Conservation (phyloP, 2,888 invertebrate species). For the Hedya salicella region DNA sequence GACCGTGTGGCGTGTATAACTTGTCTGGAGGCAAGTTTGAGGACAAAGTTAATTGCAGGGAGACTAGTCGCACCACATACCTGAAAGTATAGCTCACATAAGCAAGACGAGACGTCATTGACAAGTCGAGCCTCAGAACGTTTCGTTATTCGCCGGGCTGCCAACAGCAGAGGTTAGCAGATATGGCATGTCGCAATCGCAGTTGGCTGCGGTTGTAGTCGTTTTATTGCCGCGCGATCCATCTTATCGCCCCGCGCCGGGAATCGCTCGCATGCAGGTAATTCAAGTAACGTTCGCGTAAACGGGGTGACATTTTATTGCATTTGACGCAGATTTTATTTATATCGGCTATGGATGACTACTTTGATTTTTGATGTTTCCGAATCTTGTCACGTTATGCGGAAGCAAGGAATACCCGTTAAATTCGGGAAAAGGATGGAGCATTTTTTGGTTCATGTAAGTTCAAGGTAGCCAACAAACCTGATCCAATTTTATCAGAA, state of each 20-base stretch:
- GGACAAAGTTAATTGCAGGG: slow-evolving; percentile 36
- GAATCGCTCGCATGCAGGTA: slow-evolving; percentile 39
- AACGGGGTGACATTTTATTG: slow-evolving; percentile 40
- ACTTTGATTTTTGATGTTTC: slow-evolving; percentile 11
- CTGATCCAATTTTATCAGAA: too few species aligned
- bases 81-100: slow-evolving; percentile 7
- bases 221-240: slow-evolving; percentile 56
- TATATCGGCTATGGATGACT: slow-evolving; percentile 21
- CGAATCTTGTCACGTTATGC: slow-evolving; percentile 19
- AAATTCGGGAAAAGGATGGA: not conserved
- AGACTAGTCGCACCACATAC: slow-evolving; percentile 9
- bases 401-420: slow-evolving; percentile 5
- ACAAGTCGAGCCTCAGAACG: slow-evolving; percentile 17
- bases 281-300: slow-evolving; percentile 41
- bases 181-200: slow-evolving; percentile 51
- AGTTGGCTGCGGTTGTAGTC: slow-evolving; percentile 51
- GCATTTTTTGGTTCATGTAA: not conserved
- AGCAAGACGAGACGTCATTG: slow-evolving; percentile 15
- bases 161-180: slow-evolving; percentile 48
- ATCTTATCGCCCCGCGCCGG: slow-evolving; percentile 49
- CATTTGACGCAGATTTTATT: slow-evolving; percentile 28
- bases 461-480: not conserved
- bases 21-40: slow-evolving; percentile 22
- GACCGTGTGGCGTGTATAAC: slow-evolving; percentile 25
- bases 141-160: slow-evolving; percentile 25